These are phyloP conservation scores for Eutrigla gurnardus DNA, from an alignment of 2,797 vertebrate species.

Conservation along the genomic window DNA sequence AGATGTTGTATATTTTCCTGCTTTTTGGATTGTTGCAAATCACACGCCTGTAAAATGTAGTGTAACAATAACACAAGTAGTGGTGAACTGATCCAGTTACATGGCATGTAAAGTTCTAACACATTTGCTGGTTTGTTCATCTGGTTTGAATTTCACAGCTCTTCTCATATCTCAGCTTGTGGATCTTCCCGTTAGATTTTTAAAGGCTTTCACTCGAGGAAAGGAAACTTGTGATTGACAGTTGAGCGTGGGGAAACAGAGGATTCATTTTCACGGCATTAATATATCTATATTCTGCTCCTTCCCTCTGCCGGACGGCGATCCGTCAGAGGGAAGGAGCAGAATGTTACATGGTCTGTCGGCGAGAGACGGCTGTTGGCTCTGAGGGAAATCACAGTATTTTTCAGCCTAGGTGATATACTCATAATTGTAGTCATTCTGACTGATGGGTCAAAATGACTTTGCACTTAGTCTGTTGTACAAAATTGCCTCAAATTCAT, in stretches of 20 bases:
- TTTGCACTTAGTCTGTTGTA: background rate
- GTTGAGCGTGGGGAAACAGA: background rate
- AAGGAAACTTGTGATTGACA: background rate
- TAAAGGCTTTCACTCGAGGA: background rate
- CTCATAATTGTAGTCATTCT: background rate
- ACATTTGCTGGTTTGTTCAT: background rate
- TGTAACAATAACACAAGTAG: background rate
- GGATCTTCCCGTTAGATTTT: conserved; percentile 8
- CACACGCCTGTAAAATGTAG: background rate
- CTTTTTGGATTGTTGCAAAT: background rate
- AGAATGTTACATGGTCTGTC: background rate
- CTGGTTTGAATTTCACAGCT: conserved; percentile 20
- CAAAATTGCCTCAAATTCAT: background rate
- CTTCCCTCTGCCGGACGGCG: too few species aligned
- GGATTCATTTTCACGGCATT: conserved; percentile 5
- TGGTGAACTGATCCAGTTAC: background rate
- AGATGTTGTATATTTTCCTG: background rate
- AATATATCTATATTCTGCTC: background rate
- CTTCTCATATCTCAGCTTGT: background rate
- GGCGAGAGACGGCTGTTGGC: background rate
- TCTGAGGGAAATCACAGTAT: background rate
- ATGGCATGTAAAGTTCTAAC: background rate
- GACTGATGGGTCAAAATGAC: background rate
- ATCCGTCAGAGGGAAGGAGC: background rate
- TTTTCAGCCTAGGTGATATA: background rate